Evolutionary conservation across 2,888 invertebrate genomes (phyloP).

Genomic region (Eueremaeus valkanovi): DNA sequence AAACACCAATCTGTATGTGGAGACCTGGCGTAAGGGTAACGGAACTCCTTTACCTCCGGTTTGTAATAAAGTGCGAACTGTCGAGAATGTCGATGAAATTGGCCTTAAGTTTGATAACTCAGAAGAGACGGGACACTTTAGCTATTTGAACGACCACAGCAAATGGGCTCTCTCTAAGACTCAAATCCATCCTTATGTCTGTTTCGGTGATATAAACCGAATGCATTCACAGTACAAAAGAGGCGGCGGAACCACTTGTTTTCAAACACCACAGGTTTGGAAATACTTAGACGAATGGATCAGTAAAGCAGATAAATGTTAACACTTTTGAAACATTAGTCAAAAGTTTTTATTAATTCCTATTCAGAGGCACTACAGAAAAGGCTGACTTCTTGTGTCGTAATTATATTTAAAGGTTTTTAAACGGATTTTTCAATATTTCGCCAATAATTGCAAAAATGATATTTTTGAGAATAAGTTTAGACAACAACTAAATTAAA

Average conservation of each 20-base stretch:
- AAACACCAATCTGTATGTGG: conserved; percentile 50
- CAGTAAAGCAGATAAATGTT: not conserved
- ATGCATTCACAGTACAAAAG: conserved; percentile 63
- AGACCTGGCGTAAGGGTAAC: conserved; percentile 55
- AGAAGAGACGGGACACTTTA: not conserved
- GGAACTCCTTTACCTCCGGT: conserved; percentile 51
- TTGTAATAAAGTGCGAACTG: conserved; percentile 48
- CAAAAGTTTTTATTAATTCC: too few species aligned
- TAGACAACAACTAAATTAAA: not conserved
- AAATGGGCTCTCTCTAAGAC: conserved; percentile 50
- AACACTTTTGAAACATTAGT: too few species aligned
- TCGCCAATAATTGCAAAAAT: not conserved
- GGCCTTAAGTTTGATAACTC: conserved; percentile 46
- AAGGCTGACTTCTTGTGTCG: too few species aligned
- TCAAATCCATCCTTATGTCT: conserved; percentile 50
- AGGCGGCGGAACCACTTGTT: conserved; percentile 81
- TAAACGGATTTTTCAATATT: not conserved
- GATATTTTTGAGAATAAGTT: not conserved
- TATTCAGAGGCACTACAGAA: not conserved
- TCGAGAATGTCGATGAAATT: conserved; percentile 48
- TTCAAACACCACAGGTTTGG: conserved; percentile 63
- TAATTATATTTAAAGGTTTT: not conserved
- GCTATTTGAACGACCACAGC: conserved; percentile 49
- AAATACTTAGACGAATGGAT: conserved; percentile 58
- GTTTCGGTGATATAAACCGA: conserved; percentile 56